A percentile compares a stretch with the other conserved stretches of the same genome.
Evolutionary conservation across 2,888 invertebrate species (phyloP).

Genomic region (Amitus sp.): DNA sequence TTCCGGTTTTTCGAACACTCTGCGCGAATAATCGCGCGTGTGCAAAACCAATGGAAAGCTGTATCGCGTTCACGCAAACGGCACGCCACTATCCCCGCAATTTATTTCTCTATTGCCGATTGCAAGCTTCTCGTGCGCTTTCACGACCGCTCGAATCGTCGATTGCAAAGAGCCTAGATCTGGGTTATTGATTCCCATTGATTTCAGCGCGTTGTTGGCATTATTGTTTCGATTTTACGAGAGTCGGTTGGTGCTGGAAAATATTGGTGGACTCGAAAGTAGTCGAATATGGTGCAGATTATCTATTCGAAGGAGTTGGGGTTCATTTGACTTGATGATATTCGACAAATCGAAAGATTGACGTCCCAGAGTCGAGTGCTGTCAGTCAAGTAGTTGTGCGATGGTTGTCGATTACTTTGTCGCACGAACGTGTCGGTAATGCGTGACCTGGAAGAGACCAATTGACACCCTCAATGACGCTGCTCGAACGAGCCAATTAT

Average conservation of each 20-base stretch:
- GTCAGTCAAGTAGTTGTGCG: conserved; percentile 8
- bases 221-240: not conserved
- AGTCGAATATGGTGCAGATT: not conserved
- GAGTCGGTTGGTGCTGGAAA: no score
- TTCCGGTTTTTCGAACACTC: conserved; percentile 12
- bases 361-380: conserved; percentile 3
- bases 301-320: not conserved
- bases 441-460: conserved; percentile 42
- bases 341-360: conserved; percentile 6
- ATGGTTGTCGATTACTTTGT: conserved; percentile 40
- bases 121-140: not conserved
- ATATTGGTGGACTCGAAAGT: no score
- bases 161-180: not conserved
- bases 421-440: conserved; percentile 38
- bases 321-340: not conserved
- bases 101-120: conserved; percentile 36
- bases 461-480: conserved; percentile 41
- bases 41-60: conserved; percentile 24
- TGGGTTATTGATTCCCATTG: not conserved
- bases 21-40: conserved; percentile 17
- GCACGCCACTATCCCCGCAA: conserved; percentile 35
- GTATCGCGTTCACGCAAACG: conserved; percentile 43
- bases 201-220: not conserved
- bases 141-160: conserved; percentile 3
- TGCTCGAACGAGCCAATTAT: conserved; percentile 16